These are phyloP conservation scores for Acanthococcus lagerstroemiae DNA, from an alignment of 2,888 invertebrate genomes.

Conservation along the genomic window DNA sequence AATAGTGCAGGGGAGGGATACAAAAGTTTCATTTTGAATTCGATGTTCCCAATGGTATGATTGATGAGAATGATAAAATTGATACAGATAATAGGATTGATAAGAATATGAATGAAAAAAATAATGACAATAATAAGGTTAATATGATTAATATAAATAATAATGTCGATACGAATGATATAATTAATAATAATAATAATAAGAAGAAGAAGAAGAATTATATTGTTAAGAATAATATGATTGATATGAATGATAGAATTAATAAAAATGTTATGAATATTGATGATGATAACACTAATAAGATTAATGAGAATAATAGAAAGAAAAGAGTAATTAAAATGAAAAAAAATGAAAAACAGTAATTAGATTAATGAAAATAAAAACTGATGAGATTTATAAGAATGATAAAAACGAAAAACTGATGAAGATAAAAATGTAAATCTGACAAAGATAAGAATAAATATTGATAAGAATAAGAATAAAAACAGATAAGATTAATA, in stretches of 20 bases:
- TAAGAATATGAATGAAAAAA: not conserved
- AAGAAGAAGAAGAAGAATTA: not conserved
- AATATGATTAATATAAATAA: not conserved
- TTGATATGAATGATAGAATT: not conserved
- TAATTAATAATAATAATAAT: not conserved
- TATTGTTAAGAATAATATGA: not conserved
- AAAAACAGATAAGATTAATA: too few relatives aligned
- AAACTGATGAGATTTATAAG: too few relatives aligned
- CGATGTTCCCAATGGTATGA: not conserved
- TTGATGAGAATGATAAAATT: not conserved
- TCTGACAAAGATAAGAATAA: too few relatives aligned
- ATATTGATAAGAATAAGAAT: too few relatives aligned
- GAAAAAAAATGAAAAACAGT: too few relatives aligned
- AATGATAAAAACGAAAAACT: too few relatives aligned
- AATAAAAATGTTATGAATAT: not conserved
- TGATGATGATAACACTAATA: not conserved
- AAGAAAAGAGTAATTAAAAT: too few relatives aligned
- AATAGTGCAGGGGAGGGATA: too few relatives aligned
- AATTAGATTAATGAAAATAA: too few relatives aligned
- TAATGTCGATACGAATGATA: not conserved
- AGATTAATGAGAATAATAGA: not conserved
- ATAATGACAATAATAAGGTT: not conserved
- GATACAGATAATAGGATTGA: not conserved
- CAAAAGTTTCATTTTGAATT: too few relatives aligned
- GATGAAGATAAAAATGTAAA: too few relatives aligned